Conservation (phyloP, 2,113 vertebrate genomes). For the Dicaeum eximium region DNA sequence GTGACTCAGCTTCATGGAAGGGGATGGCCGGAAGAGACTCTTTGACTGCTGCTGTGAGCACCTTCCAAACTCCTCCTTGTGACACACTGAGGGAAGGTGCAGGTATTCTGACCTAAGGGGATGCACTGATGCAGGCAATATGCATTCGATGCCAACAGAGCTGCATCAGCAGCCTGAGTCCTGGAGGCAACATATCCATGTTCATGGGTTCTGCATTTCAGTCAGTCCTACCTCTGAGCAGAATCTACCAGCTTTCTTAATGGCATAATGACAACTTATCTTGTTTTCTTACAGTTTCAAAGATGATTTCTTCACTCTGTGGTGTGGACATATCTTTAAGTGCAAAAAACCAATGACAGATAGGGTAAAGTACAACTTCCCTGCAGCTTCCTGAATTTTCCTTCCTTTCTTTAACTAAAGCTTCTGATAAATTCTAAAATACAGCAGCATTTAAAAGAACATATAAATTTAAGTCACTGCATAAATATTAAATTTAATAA, state of each 20-base stretch:
- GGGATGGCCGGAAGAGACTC: not conserved
- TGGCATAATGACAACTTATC: not conserved
- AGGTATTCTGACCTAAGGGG: not conserved
- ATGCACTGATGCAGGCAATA: no score
- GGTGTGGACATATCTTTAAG: not conserved
- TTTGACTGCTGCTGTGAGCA: not conserved
- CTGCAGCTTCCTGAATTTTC: not conserved
- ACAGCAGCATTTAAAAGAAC: not conserved
- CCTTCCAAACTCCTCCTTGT: not conserved
- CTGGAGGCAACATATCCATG: not conserved
- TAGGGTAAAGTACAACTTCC: not conserved
- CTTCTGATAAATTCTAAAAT: not conserved
- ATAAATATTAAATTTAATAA: slow-evolving; percentile 21
- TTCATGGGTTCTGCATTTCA: not conserved
- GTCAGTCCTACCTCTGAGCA: not conserved
- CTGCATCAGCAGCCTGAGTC: not conserved
- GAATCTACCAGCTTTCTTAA: not conserved
- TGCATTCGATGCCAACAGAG: not conserved
- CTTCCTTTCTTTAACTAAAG: not conserved
- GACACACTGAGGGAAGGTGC: not conserved
- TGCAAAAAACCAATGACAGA: fast-evolving
- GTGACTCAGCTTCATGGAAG: not conserved
- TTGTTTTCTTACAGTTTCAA: not conserved
- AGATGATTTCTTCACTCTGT: not conserved
- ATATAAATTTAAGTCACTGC: not conserved